A percentile compares a stretch with the other conserved stretches of the same genome.
These are phyloP conservation scores for Palythoa heliodiscus DNA, from an alignment of 92 coral and sea anemone species.

Conservation along the genomic window DNA sequence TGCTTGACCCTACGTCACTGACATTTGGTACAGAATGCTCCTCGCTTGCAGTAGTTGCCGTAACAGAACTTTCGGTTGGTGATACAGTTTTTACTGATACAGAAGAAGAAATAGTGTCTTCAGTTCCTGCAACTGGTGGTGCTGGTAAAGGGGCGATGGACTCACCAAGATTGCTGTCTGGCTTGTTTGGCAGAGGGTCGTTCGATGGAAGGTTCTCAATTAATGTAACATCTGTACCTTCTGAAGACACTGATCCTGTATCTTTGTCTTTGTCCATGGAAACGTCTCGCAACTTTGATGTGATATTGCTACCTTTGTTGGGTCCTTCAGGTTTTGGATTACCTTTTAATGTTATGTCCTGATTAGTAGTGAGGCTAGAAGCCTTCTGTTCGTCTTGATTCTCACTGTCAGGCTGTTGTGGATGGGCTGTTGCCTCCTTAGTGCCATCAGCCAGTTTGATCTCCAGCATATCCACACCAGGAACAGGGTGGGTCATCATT, in stretches of 20 bases:
- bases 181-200: not conserved
- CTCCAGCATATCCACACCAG: slow-evolving; percentile 90
- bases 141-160: slow-evolving; percentile 36
- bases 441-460: slow-evolving; percentile 81
- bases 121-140: slow-evolving; percentile 19
- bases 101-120: slow-evolving; percentile 15
- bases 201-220: not conserved
- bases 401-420: slow-evolving; percentile 53
- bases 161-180: not conserved
- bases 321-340: not conserved
- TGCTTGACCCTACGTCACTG: slow-evolving; percentile 25
- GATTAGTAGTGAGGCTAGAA: not conserved
- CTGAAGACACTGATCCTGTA: not conserved
- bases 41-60: slow-evolving; percentile 55
- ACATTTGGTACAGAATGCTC: slow-evolving; percentile 44
- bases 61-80: slow-evolving; percentile 38
- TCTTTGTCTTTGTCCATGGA: slow-evolving; percentile 3
- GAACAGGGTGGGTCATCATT: slow-evolving; percentile 52
- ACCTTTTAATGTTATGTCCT: not conserved
- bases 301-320: not conserved
- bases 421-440: slow-evolving; percentile 91
- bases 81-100: slow-evolving; percentile 21
- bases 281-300: not conserved
- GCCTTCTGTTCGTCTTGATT: not conserved
- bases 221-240: not conserved